Conservation (phyloP, 2,113 vertebrate species). For the Tonatia bakeri region DNA sequence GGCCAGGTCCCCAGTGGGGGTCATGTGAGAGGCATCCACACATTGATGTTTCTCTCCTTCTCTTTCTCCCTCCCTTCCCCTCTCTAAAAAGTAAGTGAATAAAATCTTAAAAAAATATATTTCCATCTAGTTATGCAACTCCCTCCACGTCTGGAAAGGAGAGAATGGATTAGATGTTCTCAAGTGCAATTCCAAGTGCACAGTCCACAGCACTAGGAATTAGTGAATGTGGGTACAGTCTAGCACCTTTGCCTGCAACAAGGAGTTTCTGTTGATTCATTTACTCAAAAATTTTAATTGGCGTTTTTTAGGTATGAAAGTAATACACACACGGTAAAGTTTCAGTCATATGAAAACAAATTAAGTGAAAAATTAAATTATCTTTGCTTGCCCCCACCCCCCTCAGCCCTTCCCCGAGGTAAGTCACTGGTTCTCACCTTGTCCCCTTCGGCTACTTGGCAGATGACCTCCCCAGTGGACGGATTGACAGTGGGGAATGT, state of each 20-base stretch:
- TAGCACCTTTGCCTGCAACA: neutral
- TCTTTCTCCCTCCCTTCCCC: too few relatives aligned
- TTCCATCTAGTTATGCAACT: neutral
- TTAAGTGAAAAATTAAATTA: neutral
- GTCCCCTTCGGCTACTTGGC: constrained; percentile 92
- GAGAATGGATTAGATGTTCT: neutral
- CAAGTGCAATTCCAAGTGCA: neutral
- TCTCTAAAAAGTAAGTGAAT: too few relatives aligned
- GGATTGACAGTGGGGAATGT: constrained; percentile 94
- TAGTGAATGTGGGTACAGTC: neutral
- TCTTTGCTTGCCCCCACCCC: neutral
- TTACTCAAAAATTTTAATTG: neutral
- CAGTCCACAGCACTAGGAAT: neutral
- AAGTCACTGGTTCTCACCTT: constrained; percentile 80
- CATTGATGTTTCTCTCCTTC: too few relatives aligned
- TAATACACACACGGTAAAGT: neutral
- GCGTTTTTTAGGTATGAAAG: neutral
- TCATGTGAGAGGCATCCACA: too few relatives aligned
- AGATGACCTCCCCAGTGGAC: constrained; percentile 92
- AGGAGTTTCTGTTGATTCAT: neutral
- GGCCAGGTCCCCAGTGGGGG: too few relatives aligned
- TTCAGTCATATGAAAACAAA: neutral
- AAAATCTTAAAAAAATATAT: neutral
- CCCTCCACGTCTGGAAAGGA: neutral
- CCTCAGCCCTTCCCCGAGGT: accelerated